Percentiles rank a stretch among this genome's conserved stretches.
Conservation (phyloP, 2,113 vertebrate genomes). For the Coptodon bakossiorum region DNA sequence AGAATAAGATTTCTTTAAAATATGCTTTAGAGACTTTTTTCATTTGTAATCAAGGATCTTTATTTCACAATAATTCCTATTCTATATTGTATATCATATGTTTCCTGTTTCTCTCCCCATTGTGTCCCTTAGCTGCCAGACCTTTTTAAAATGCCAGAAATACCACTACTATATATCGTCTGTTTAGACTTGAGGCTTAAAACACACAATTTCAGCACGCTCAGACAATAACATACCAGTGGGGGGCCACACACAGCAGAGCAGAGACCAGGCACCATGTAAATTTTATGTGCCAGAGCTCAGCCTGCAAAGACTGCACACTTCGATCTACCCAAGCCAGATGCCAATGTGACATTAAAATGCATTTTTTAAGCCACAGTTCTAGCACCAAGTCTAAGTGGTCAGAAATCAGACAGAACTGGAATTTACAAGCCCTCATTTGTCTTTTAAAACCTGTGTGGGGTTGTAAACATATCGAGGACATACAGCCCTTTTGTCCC, state of each 20-base stretch:
- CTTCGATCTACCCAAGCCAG: not conserved
- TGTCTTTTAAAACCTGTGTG: not conserved
- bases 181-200: conserved; percentile 4
- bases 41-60: not conserved
- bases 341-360: not conserved
- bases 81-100: not conserved
- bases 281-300: conserved; percentile 18
- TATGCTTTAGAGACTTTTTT: not conserved
- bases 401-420: not conserved
- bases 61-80: not conserved
- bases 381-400: not conserved
- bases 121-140: not conserved
- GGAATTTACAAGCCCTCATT: not conserved
- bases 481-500: not conserved
- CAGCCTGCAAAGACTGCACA: not conserved
- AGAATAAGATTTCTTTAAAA: not conserved
- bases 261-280: not conserved
- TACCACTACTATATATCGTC: not conserved
- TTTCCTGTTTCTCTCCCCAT: not conserved
- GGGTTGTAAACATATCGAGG: not conserved
- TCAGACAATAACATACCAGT: conserved; percentile 38
- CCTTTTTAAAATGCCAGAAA: conserved; percentile 6
- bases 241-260: not conserved
- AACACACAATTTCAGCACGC: not conserved
- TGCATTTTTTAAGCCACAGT: not conserved